Evolutionary conservation across 2,797 vertebrate species (phyloP).

Genomic region (Rachycentron canadum): DNA sequence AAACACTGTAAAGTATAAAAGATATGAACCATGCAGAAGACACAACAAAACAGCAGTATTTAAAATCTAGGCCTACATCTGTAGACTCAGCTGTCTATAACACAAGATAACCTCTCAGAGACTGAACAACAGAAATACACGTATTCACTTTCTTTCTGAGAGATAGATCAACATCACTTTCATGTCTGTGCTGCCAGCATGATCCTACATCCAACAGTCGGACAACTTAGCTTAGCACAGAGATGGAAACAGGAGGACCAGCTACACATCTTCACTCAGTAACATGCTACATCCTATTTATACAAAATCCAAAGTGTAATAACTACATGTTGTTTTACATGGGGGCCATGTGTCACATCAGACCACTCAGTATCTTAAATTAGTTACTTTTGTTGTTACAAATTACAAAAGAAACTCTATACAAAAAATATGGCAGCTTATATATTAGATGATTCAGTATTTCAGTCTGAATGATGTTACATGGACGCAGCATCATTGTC

Average conservation of each 20-base stretch:
- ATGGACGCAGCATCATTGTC: neutral
- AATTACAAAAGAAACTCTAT: neutral
- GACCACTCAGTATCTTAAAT: neutral
- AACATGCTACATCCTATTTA: neutral
- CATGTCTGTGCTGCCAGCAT: neutral
- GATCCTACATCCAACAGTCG: neutral
- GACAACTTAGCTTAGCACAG: constrained; percentile 2
- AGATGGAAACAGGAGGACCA: neutral
- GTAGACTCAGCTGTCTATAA: neutral
- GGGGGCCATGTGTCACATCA: too few species aligned
- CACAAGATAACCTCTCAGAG: constrained; percentile 1
- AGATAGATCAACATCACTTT: neutral
- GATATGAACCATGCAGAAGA: constrained; percentile 47
- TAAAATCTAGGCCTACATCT: constrained; percentile 8
- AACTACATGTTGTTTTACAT: neutral
- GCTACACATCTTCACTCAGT: neutral
- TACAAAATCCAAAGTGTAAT: neutral
- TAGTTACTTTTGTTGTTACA: neutral
- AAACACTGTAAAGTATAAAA: constrained; percentile 40
- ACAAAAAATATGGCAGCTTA: neutral
- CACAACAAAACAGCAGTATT: constrained; percentile 21
- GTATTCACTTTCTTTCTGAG: neutral
- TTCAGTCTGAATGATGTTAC: neutral
- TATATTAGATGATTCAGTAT: neutral
- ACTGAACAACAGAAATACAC: constrained; percentile 6